Percentiles rank a stretch among this genome's conserved stretches.
Conservation (phyloP, 2,113 vertebrate species). For the Raja brachyura region DNA sequence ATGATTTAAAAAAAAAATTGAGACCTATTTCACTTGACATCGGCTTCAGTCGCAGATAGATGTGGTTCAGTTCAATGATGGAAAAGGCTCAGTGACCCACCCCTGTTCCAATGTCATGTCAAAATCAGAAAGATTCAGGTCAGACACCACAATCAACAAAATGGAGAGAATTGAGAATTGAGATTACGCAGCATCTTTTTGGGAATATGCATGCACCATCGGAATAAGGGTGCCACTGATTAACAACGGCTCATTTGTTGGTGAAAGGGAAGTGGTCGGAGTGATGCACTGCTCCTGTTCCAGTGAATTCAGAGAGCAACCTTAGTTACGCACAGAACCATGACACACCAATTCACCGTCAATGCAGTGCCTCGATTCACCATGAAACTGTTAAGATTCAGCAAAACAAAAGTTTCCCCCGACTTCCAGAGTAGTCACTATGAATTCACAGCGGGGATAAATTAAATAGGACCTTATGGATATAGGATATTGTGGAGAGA, state of each 20-base stretch:
- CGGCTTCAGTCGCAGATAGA: not conserved
- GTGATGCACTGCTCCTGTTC: not conserved
- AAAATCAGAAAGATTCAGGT: not conserved
- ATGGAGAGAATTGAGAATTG: not conserved
- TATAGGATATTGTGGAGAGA: conserved; percentile 72
- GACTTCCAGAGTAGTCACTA: not conserved
- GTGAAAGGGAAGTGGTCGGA: not conserved
- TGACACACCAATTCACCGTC: not conserved
- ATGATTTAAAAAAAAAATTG: not conserved
- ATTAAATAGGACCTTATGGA: conserved; percentile 71
- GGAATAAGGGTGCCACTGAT: not conserved
- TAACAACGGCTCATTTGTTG: not conserved
- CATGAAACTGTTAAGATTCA: not conserved
- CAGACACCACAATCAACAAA: not conserved
- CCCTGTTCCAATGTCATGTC: not conserved
- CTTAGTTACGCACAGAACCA: not conserved
- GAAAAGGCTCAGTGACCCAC: not conserved
- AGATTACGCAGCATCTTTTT: not conserved
- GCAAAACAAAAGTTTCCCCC: not conserved
- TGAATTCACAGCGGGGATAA: conserved; percentile 41
- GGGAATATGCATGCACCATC: too few relatives aligned
- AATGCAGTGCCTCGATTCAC: not conserved
- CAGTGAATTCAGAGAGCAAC: not conserved
- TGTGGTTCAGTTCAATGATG: not conserved
- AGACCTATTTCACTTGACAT: not conserved